These are phyloP conservation scores for Iselma pallidipennis DNA, from an alignment of 2,888 invertebrate species.

Conservation along the genomic window DNA sequence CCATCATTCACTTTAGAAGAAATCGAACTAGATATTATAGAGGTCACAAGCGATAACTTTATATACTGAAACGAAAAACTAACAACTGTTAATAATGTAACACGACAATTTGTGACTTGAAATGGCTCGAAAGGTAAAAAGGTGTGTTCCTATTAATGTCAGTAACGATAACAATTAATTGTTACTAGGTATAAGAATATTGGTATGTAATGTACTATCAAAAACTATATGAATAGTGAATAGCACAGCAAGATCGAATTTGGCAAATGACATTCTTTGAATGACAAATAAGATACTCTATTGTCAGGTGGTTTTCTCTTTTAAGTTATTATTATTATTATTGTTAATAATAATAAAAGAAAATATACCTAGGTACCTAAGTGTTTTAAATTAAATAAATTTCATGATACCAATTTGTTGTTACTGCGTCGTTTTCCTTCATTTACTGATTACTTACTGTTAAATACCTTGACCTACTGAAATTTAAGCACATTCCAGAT, in stretches of 20 bases:
- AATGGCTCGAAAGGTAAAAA: background rate
- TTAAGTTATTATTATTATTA: background rate
- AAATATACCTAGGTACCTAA: no score
- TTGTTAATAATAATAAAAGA: background rate
- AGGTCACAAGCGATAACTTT: conserved; percentile 12
- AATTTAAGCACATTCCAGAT: no score
- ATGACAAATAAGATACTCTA: no score
- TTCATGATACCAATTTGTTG: no score
- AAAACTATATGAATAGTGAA: no score
- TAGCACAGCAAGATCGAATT: no score
- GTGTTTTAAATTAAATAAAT: no score
- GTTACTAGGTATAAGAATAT: no score
- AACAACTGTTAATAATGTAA: background rate
- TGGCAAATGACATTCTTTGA: no score
- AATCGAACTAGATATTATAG: conserved; percentile 23
- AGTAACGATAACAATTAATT: background rate
- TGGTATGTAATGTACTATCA: no score
- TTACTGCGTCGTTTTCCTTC: background rate
- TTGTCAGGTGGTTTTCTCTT: background rate
- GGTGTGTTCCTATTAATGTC: conserved; percentile 14
- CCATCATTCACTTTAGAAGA: conserved; percentile 26
- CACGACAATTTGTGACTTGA: background rate
- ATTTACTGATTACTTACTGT: background rate
- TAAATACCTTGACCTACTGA: background rate
- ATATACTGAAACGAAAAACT: no score